Percentiles rank a stretch among this genome's conserved stretches.
These are phyloP conservation scores for Daboia siamensis DNA, from an alignment of 2,113 vertebrate species.

Conservation along the genomic window DNA sequence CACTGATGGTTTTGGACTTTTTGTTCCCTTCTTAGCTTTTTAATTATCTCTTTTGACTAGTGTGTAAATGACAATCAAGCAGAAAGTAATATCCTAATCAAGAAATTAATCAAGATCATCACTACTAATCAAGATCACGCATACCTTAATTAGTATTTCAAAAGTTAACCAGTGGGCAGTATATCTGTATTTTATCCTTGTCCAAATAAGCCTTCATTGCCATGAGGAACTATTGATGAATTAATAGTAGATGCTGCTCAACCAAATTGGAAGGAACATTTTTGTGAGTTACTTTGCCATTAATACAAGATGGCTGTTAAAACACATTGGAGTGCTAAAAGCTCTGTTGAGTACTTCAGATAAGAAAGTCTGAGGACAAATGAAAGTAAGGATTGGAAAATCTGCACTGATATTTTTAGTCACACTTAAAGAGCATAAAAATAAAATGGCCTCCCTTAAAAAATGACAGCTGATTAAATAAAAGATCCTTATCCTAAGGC, in stretches of 20 bases:
- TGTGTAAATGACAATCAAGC: neutral
- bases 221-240: neutral
- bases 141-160: neutral
- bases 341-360: constrained; percentile 33
- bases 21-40: neutral
- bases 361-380: constrained; percentile 36
- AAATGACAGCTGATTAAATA: neutral
- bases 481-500: neutral
- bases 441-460: constrained; percentile 12
- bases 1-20: neutral
- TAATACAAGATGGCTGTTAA: neutral
- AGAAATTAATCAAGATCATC: neutral
- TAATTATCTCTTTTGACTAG: neutral
- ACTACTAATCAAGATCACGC: neutral
- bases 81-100: neutral
- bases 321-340: constrained; percentile 37
- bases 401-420: constrained; percentile 41
- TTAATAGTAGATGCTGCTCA: neutral
- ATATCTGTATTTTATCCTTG: neutral
- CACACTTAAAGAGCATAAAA: constrained; percentile 6
- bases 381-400: constrained; percentile 42
- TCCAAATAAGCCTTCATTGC: neutral
- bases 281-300: neutral
- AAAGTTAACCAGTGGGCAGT: neutral
- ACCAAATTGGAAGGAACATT: neutral